Base-by-base conservation (phyloP, 2,888 invertebrate species). In the Dryococelus australis region DNA sequence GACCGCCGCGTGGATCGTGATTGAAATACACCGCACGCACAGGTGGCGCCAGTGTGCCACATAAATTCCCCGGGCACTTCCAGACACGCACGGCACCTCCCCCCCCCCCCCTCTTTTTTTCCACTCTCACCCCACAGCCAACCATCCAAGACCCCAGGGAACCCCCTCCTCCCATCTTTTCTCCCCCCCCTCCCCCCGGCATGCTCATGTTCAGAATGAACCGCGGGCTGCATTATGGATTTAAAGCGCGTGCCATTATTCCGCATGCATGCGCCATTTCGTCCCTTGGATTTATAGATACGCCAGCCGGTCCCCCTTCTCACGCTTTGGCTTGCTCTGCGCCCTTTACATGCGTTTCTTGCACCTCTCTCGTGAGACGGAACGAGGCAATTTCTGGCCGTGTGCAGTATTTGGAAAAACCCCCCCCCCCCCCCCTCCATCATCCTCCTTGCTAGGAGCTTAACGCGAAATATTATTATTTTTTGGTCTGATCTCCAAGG, bases 191-290 rank as follows among this genome's bases (percentile, higher is more conserved):
- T 8, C n/a, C n/a, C n/a, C n/a, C n/a, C n/a, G n/a, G n/a, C n/a
- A n/a, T n/a, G n/a, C 65, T 5, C 65, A 24, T 20, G 20, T 65
- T 65, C 47, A 12, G 65, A 24, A 65, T 65, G 65, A 65, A 65
- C 65, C 65, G 65, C 65, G 8, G n/a, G 10, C 65, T 65, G 65
- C 65, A 65, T 65, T 65, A 65, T 12, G 65, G 65, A 65, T 65
- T 65, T 65, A 65, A 65, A 16, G 65, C 65, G 65, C 65, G 65
- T 20, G 10, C 20, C 65, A 65, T 65, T 65, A 65, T 65, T 65
- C 65, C 65, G 65, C 65, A 65, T 65, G 65, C 65, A 65, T 65
- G 65, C 10, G 65, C 65, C 65, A 65, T 65, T 65, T 65, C 65
- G 65, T 65, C 65, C 65, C 24, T 65, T 65, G 65, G 65, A 65